phyloP scores from a whole-genome alignment of 2,113 vertebrate species.

The Ascaphus truei region DNA sequence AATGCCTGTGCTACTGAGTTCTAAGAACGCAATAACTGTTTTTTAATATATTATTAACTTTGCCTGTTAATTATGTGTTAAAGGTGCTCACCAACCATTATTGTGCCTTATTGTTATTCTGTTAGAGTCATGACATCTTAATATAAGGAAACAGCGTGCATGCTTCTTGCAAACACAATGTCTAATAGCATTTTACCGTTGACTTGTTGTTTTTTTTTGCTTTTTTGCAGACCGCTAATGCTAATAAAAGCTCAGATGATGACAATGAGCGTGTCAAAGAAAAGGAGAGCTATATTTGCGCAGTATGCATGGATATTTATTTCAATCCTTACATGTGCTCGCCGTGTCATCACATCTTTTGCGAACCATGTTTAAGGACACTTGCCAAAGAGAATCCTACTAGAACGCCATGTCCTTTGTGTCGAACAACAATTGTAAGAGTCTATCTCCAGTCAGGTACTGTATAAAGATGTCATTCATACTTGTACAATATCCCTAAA shows the following conservation, averaged over 20 bases:
- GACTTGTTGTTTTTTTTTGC: slow-evolving; percentile 34
- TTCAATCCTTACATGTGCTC: slow-evolving; percentile 88
- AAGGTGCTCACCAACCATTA: neutral
- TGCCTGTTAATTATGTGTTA: slow-evolving; percentile 29
- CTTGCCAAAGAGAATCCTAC: slow-evolving; percentile 79
- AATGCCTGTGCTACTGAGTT: neutral
- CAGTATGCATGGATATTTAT: slow-evolving; percentile 88
- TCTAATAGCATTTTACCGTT: neutral
- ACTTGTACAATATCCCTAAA: neutral
- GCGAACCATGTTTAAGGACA: slow-evolving; percentile 86
- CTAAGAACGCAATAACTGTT: slow-evolving; percentile 2
- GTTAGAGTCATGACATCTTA: slow-evolving; percentile 12
- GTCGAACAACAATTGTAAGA: slow-evolving; percentile 76
- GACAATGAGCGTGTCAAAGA: slow-evolving; percentile 62
- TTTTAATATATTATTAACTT: slow-evolving; percentile 11
- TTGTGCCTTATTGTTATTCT: neutral
- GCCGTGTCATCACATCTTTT: slow-evolving; percentile 88
- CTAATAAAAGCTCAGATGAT: slow-evolving; percentile 56
- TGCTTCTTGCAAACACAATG: neutral
- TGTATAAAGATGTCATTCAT: neutral
- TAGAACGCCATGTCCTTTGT: slow-evolving; percentile 82
- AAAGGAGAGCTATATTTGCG: slow-evolving; percentile 81
- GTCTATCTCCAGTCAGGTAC: slow-evolving; percentile 88
- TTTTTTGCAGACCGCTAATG: slow-evolving; percentile 59
- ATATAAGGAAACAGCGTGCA: neutral